Evolutionary conservation across 2,797 vertebrate species (phyloP).

Genomic region (Linurgus olivaceus): DNA sequence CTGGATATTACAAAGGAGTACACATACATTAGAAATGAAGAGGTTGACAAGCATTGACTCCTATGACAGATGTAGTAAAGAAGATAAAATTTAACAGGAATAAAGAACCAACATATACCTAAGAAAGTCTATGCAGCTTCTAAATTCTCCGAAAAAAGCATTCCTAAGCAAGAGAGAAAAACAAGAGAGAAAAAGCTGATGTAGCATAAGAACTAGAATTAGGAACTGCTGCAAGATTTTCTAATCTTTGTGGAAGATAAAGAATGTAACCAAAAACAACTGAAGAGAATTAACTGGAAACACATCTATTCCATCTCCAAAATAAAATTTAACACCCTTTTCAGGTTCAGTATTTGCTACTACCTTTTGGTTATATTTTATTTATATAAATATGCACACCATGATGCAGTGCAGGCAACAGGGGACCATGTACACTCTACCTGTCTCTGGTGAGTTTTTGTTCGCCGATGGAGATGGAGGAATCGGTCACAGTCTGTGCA

Average conservation of each 20-base stretch:
- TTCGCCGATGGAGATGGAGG: conserved; percentile 96
- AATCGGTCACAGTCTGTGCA: conserved; percentile 98
- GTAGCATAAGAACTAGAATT: neutral
- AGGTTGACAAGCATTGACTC: neutral
- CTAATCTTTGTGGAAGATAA: neutral
- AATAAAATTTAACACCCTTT: neutral
- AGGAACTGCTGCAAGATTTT: neutral
- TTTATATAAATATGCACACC: neutral
- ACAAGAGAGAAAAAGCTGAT: neutral
- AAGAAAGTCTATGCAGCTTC: neutral
- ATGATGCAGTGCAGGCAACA: neutral
- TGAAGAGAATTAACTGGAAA: neutral
- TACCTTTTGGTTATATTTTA: neutral
- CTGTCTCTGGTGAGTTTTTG: conserved; percentile 98
- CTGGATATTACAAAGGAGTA: neutral
- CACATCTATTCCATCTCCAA: neutral
- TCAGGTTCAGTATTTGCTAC: neutral
- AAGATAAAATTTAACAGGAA: neutral
- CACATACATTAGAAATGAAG: neutral
- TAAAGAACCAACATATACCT: neutral
- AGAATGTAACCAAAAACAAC: neutral
- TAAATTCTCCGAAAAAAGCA: neutral
- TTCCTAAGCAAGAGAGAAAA: neutral
- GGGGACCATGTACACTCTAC: conserved; percentile 26
- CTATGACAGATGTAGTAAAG: neutral